Evolutionary conservation across 2,888 invertebrate genomes (phyloP).

Genomic region (Aspidiotus destructor): DNA sequence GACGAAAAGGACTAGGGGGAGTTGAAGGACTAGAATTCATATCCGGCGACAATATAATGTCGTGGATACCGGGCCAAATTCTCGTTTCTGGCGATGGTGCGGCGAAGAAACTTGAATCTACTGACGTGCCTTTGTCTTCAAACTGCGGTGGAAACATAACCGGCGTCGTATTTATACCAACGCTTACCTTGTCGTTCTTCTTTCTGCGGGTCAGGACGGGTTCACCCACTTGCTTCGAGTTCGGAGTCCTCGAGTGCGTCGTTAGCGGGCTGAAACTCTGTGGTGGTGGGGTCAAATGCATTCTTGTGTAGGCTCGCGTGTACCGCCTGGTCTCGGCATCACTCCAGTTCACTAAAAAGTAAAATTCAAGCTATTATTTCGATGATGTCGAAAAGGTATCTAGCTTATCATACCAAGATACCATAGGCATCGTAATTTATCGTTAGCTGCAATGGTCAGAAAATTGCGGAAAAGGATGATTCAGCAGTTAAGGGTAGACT

Average conservation of each 20-base stretch:
- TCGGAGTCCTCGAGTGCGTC: conserved; percentile 14
- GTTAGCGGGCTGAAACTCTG: conserved; percentile 5
- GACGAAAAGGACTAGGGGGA: conserved; percentile 7
- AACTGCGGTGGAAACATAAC: background rate
- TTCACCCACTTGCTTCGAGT: background rate
- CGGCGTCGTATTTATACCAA: background rate
- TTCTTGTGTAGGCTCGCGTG: too few species aligned
- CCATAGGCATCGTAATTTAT: too few species aligned
- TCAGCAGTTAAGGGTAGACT: too few species aligned
- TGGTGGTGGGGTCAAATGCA: background rate
- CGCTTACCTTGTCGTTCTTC: background rate
- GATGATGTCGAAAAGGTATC: too few species aligned
- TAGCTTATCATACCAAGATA: too few species aligned
- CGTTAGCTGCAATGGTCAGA: too few species aligned
- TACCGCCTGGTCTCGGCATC: too few species aligned
- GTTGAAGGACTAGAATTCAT: conserved; percentile 26
- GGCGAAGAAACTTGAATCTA: conserved; percentile 9
- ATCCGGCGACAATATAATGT: conserved; percentile 7
- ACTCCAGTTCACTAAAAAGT: too few species aligned
- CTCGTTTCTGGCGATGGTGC: conserved; percentile 5
- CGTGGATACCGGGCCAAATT: background rate
- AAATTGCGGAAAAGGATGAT: too few species aligned
- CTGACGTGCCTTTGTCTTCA: conserved; percentile 22
- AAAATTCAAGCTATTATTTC: too few species aligned
- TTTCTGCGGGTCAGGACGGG: background rate